Evolutionary conservation across 2,113 vertebrate species (phyloP), one percentile per base, ranked within the genome.

Genomic region (Pavo muticus): DNA sequence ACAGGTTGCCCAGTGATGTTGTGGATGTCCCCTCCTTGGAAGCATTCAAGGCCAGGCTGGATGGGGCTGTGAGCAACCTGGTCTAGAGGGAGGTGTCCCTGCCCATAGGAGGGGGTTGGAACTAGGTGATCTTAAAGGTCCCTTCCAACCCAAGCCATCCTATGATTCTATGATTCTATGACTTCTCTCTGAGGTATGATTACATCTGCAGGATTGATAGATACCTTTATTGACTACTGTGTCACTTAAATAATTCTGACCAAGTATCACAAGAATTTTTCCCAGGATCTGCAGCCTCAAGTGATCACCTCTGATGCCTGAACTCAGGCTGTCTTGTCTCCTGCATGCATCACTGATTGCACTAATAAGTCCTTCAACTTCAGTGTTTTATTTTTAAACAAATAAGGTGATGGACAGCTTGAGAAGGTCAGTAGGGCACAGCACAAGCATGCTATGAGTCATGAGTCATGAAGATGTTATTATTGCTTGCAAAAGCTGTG

Each of bases 381-480:
- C 91, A 94, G 52, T 89, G 75, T 80, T 95, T 95, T 52, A 94
- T 96, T 80, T 95, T 95, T 52, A 94, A 96, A 96, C 91, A 77
- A 95, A 79, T 92, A 91, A 88, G 87, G 88, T 72, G 78, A 94
- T 83, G 54, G 82, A 91, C 96, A 90, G 86, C 60, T 71, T 39
- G 64, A 73, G 82, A 85, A 85, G 71, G 83, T 90, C 83, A 94
- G 65, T 65, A 88, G 50, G 27, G 37, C 70, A 52, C n/a, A 88
- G 71, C 32, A 27, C 30, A 50, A 96, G 42, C 74, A 25, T 72
- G 48, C 64, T 94, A 72, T 59, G 87, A 92, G 93, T 52, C 96
- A 89, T 56, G 57, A 76, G 83, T 44, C 72, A 94, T 78, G 40
- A 75, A 96, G 87, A 90, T 93, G 73, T 57, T 91, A 93, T 57